These are phyloP conservation scores for Heterotis niloticus DNA, from an alignment of 2,113 vertebrate genomes.

Conservation along the genomic window DNA sequence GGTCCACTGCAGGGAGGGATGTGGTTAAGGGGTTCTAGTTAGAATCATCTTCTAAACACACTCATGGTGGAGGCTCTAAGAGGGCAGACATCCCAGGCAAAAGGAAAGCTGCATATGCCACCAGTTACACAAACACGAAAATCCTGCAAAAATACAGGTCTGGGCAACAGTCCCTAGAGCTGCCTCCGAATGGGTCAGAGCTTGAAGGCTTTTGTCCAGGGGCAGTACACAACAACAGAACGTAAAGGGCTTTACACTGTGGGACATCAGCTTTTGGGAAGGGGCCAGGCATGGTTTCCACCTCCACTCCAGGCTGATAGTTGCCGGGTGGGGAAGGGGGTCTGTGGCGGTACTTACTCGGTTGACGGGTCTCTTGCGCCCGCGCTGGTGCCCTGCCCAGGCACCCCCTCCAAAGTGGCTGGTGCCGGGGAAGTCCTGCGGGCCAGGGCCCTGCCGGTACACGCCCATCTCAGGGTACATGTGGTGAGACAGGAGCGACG, in stretches of 20 bases:
- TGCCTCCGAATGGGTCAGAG: background rate
- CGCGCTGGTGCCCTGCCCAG: slow-evolving; percentile 74
- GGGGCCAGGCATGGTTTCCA: background rate
- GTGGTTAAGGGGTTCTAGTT: background rate
- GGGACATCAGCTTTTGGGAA: slow-evolving; percentile 1
- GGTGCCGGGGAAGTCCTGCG: slow-evolving; percentile 73
- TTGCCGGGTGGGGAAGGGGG: slow-evolving; percentile 5
- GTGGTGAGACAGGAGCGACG: slow-evolving; percentile 87
- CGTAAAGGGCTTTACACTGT: slow-evolving; percentile 7
- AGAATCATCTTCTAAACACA: background rate
- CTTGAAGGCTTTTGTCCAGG: background rate
- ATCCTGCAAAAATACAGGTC: slow-evolving; percentile 1
- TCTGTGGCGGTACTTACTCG: slow-evolving; percentile 72
- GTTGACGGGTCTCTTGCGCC: slow-evolving; percentile 78
- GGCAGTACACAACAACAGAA: background rate
- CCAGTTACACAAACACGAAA: background rate
- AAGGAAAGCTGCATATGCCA: background rate
- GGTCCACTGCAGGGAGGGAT: background rate
- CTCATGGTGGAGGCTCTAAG: background rate
- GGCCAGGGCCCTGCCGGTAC: slow-evolving; percentile 72
- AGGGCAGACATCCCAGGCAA: background rate
- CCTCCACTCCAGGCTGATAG: slow-evolving; percentile 11
- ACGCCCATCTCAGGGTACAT: slow-evolving; percentile 71
- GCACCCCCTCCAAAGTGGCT: slow-evolving; percentile 78
- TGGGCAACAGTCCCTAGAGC: background rate